These are phyloP conservation scores for Sander vitreus DNA, from an alignment of 2,113 vertebrate genomes.

Conservation along the genomic window DNA sequence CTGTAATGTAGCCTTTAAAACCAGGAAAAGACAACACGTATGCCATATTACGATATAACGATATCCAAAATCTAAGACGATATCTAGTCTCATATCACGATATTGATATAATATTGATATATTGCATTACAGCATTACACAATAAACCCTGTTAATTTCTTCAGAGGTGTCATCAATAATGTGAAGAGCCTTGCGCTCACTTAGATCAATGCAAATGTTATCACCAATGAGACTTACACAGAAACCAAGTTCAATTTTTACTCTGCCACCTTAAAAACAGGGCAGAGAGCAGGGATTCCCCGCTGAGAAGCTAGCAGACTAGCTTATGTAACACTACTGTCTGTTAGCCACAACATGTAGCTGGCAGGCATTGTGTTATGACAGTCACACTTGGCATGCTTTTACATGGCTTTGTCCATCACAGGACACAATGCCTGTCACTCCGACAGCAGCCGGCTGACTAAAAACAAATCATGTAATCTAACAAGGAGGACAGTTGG, in stretches of 20 bases:
- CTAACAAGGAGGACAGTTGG: neutral
- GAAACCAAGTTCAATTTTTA: neutral
- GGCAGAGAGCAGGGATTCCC: constrained; percentile 3
- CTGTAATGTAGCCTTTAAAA: no score
- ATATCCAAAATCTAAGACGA: no score
- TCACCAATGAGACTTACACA: neutral
- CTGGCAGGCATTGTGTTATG: neutral
- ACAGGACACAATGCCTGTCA: constrained; percentile 1
- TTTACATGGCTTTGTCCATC: constrained; percentile 7
- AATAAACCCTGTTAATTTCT: constrained; percentile 22
- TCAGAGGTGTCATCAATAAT: neutral
- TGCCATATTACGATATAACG: no score
- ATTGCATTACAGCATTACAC: neutral
- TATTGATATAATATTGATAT: no score
- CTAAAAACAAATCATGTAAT: neutral
- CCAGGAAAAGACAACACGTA: no score
- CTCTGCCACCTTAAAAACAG: neutral
- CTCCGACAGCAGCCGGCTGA: constrained; percentile 17
- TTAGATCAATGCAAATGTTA: neutral
- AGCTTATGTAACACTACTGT: neutral
- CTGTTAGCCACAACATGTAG: constrained; percentile 8
- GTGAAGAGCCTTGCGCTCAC: neutral
- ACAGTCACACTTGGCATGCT: constrained; percentile 18
- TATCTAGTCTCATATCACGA: no score
- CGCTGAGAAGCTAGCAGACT: neutral